A percentile compares a stretch with the other conserved stretches of the same genome.
Conservation (phyloP, 2,888 invertebrate species). For the Ptychoptera contaminata region DNA sequence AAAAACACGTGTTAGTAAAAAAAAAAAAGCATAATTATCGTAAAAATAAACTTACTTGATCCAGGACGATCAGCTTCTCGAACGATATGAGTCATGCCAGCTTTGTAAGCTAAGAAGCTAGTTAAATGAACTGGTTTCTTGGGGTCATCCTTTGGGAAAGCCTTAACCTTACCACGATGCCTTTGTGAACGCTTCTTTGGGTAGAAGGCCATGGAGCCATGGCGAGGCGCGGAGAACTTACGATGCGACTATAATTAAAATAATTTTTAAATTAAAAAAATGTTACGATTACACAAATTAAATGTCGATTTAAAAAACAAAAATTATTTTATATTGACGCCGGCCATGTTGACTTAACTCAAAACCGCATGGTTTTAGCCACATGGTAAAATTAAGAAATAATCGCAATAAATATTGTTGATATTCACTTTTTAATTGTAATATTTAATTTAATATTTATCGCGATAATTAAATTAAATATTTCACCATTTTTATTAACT, state of each 20-base stretch:
- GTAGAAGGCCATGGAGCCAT: slow-evolving; percentile 99
- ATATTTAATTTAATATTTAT: background rate
- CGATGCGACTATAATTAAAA: slow-evolving; percentile 78
- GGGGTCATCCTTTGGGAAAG: slow-evolving; percentile 96
- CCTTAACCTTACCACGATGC: slow-evolving; percentile 98
- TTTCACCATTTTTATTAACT: background rate
- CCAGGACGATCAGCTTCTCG: slow-evolving; percentile 97
- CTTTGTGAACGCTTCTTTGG: slow-evolving; percentile 94
- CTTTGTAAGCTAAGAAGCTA: slow-evolving; percentile 96
- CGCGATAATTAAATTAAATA: background rate
- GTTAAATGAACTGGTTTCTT: slow-evolving; percentile 95
- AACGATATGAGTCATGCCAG: slow-evolving; percentile 99
- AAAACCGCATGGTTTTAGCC: slow-evolving; percentile 1
- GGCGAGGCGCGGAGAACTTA: slow-evolving; percentile 98
- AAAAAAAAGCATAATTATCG: background rate
- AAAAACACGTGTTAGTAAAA: background rate
- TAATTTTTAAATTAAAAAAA: background rate
- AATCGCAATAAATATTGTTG: slow-evolving; percentile 2
- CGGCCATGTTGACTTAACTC: background rate
- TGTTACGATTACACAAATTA: background rate
- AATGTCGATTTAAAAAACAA: too few relatives aligned
- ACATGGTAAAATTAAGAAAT: too few relatives aligned
- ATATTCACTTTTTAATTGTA: slow-evolving; percentile 1
- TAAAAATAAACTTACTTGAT: slow-evolving; percentile 63
- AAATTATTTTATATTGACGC: background rate